Conservation (phyloP, 2,797 vertebrate species). For the Halcyon smyrnensis region DNA sequence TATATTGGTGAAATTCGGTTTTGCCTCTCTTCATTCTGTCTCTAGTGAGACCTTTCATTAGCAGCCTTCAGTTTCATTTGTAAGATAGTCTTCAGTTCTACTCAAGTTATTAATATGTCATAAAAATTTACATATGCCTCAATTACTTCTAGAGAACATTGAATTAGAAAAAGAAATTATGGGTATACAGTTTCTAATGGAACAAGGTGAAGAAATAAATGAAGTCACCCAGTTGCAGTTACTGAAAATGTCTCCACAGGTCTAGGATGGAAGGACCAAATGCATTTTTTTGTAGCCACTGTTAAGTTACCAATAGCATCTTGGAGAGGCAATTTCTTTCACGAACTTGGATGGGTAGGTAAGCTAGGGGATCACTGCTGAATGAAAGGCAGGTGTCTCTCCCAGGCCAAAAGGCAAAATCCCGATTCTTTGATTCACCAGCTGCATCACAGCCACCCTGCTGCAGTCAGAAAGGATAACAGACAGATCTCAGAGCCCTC, state of each 20-base stretch:
- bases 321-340: neutral
- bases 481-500: neutral
- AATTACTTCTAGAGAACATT: neutral
- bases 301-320: neutral
- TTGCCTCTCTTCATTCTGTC: neutral
- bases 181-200: neutral
- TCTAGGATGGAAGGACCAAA: neutral
- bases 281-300: neutral
- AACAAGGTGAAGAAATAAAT: neutral
- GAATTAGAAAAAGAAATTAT: neutral
- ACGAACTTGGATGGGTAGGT: accelerated
- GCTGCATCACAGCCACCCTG: accelerated
- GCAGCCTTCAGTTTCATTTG: neutral
- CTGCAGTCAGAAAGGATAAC: neutral
- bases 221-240: neutral
- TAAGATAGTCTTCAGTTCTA: neutral
- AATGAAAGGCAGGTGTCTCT: neutral
- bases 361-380: neutral
- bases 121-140: slow-evolving; percentile 12
- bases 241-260: neutral
- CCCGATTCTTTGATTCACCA: neutral
- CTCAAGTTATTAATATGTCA: neutral
- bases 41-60: neutral
- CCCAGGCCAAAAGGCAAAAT: neutral
- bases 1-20: neutral